Base-by-base conservation (phyloP, 1,140 invertebrate species). In the Idris sp. region DNA sequence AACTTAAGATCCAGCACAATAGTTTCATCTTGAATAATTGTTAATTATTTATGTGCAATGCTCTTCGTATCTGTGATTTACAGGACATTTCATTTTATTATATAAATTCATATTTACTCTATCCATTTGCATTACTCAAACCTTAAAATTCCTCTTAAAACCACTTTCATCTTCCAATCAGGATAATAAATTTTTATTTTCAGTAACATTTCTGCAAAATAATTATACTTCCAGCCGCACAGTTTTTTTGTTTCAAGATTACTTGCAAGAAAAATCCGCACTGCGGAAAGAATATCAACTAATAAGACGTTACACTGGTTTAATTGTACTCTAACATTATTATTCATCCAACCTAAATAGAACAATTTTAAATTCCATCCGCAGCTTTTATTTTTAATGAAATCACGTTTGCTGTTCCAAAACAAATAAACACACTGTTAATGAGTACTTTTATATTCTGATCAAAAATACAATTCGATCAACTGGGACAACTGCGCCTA, bases 361-460 rank as follows among this genome's bases (percentile, higher is more conserved):
- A 18, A 31, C 13, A n/a, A n/a, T 56, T 44, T 19, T 36, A 38
- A 28, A 56, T 67, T 67, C 62, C 40, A 7, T n/a, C n/a, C 33
- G 31, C 49, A 41, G 62, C 6, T 2, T 0, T 2, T 6, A 2
- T 40, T 38, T 67, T 54, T 40, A 54, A 67, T 67, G 49, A 67
- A 67, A 67, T 67, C 62, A 67, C 62, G 62, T 67, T 28, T 18
- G 11, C 35, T n/a, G 18, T 28, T 48, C 13, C 14, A 56, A 67
- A 48, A 30, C 33, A 65, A 46, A 65, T 38, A 67, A 67, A 41
- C 49, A 56, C 7, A 11, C 13, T 33, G 41, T 56, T 56, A 67
- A 67, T 67, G 43, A 56, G 62, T 40, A 3, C 28, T 48, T 67
- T 67, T 56, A 56, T 67, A 67, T 67, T 67, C 51, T 13, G 31